Evolutionary conservation across 2,113 vertebrate genomes (phyloP).

Genomic region (Marmota monax): DNA sequence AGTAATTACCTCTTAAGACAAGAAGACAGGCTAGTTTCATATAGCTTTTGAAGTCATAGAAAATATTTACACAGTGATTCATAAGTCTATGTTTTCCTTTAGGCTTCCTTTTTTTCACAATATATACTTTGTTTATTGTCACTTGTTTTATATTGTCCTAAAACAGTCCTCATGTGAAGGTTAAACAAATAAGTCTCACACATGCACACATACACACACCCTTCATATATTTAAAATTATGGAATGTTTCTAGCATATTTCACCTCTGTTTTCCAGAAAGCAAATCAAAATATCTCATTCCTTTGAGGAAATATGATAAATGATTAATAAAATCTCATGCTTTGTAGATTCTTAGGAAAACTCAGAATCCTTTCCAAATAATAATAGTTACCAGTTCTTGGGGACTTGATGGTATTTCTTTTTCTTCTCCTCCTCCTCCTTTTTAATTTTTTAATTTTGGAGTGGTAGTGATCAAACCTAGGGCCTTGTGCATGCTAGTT

Average conservation of each 20-base stretch:
- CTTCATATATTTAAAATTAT: not conserved
- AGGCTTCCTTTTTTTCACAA: not conserved
- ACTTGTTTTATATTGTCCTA: not conserved
- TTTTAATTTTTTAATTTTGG: too few species aligned
- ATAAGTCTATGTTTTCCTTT: not conserved
- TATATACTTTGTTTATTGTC: not conserved
- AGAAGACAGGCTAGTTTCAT: not conserved
- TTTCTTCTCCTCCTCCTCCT: not conserved
- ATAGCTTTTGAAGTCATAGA: not conserved
- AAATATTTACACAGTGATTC: not conserved
- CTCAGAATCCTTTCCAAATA: not conserved
- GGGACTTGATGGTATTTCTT: not conserved
- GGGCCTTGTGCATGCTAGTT: not conserved
- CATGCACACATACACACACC: not conserved
- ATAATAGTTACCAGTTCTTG: not conserved
- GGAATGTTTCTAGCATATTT: not conserved
- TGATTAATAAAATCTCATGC: not conserved
- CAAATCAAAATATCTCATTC: not conserved
- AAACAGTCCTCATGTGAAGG: not conserved
- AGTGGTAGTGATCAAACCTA: not conserved
- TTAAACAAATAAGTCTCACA: not conserved
- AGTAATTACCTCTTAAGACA: not conserved
- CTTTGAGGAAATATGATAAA: conserved; percentile 10
- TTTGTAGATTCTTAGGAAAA: not conserved
- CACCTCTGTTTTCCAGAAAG: not conserved